phyloP scores from a whole-genome alignment of 2,113 vertebrate species.

The Oreocharis arfaki region DNA sequence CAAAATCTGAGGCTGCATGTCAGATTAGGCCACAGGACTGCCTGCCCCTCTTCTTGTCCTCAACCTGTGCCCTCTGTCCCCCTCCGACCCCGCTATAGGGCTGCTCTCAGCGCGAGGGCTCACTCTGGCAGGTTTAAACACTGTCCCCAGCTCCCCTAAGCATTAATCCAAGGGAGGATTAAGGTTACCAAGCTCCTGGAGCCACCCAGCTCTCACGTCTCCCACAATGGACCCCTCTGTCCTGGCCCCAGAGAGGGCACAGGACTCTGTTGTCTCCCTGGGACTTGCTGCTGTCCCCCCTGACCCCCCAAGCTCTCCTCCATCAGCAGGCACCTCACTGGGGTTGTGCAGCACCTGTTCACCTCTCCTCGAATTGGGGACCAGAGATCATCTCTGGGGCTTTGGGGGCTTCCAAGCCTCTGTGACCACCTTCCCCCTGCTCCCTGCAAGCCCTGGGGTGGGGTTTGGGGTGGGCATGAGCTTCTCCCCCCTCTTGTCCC shows the following conservation, averaged over 20 bases:
- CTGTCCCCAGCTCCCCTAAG: constrained; percentile 50
- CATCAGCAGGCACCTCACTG: neutral
- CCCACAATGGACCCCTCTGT: neutral
- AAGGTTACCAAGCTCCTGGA: constrained; percentile 54
- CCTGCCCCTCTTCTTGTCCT: neutral
- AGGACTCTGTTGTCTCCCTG: neutral
- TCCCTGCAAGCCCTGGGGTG: neutral
- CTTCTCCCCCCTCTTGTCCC: neutral
- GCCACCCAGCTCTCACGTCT: neutral
- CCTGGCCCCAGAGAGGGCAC: neutral
- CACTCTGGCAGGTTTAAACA: constrained; percentile 8
- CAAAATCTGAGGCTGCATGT: neutral
- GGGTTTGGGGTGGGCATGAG: fast-evolving
- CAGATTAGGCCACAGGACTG: neutral
- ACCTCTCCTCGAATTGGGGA: fast-evolving
- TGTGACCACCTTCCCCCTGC: neutral
- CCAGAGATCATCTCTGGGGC: neutral
- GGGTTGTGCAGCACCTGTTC: fast-evolving
- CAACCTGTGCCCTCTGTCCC: neutral
- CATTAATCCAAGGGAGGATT: constrained; percentile 54
- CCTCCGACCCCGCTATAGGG: neutral
- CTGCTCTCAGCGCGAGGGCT: fast-evolving
- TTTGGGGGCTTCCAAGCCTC: neutral
- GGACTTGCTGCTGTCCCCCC: neutral
- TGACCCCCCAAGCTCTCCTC: fast-evolving